Percentiles rank a stretch among this genome's conserved stretches.
Evolutionary conservation across 2,797 vertebrate species (phyloP).

Genomic region (Anguilla marmorata): DNA sequence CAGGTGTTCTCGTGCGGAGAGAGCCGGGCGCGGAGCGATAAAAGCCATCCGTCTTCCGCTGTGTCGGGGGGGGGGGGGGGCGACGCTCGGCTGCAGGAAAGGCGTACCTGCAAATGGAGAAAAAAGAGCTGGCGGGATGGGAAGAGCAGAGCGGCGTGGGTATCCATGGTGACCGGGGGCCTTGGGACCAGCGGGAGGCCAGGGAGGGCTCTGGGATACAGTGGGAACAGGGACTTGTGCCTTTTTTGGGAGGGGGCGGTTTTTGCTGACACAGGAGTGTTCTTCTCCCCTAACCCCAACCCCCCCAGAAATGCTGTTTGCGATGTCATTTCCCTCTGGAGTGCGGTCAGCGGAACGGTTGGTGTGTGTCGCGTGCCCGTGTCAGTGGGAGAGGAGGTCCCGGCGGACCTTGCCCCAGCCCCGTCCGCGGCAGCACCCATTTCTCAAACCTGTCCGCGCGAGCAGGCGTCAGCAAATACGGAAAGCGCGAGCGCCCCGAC

Average conservation of each 20-base stretch:
- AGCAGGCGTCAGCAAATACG: slow-evolving; percentile 47
- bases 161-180: background rate
- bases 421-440: slow-evolving; percentile 34
- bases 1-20: background rate
- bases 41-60: slow-evolving; percentile 20
- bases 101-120: slow-evolving; percentile 13
- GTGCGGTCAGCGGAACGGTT: background rate
- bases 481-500: background rate
- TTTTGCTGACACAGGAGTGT: slow-evolving; percentile 17
- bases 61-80: too few relatives aligned
- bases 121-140: background rate
- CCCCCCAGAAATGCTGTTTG: background rate
- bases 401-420: background rate
- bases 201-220: background rate
- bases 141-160: background rate
- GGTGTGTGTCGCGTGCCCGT: background rate
- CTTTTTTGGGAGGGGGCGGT: background rate
- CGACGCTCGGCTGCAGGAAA: background rate
- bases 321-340: slow-evolving; percentile 28
- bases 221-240: background rate
- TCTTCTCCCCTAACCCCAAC: too few relatives aligned
- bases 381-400: background rate
- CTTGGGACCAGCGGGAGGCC: background rate
- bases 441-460: slow-evolving; percentile 51
- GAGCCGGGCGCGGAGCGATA: slow-evolving; percentile 10